Evolutionary conservation across 1,140 invertebrate genomes (phyloP).

Genomic region (Lepidurus couesii): DNA sequence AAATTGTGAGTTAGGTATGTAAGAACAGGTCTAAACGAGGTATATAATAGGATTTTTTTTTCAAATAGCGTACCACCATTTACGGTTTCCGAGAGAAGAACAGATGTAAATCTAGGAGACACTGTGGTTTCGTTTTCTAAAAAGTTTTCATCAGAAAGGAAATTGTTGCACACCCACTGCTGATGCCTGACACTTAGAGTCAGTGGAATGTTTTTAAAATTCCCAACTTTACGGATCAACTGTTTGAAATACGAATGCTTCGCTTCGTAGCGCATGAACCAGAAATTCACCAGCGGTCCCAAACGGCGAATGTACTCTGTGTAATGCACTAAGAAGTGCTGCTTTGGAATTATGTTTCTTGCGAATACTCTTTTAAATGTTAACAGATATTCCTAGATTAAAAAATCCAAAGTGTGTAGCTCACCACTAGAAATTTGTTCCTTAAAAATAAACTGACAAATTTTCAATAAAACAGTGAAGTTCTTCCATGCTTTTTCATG

Average conservation of each 20-base stretch:
- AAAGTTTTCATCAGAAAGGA: too few relatives aligned
- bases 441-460: conserved; percentile 23
- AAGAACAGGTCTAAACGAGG: too few relatives aligned
- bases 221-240: background rate
- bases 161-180: too few relatives aligned
- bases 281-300: conserved; percentile 22
- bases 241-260: conserved; percentile 30
- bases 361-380: conserved; percentile 15
- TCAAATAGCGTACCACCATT: too few relatives aligned
- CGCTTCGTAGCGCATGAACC: conserved; percentile 31
- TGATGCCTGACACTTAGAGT: conserved; percentile 26
- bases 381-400: conserved; percentile 15
- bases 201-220: conserved; percentile 30
- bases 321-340: conserved; percentile 29
- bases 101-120: too few relatives aligned
- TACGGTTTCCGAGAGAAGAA: too few relatives aligned
- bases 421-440: background rate
- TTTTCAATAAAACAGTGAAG: conserved; percentile 23
- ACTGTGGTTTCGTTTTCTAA: too few relatives aligned
- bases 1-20: too few relatives aligned
- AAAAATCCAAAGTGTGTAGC: background rate
- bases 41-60: too few relatives aligned
- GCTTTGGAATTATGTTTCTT: conserved; percentile 23
- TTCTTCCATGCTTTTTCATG: background rate
- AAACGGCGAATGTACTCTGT: background rate